Evolutionary conservation across 1,140 invertebrate genomes (phyloP).

Genomic region (Heliconius eleuchia): DNA sequence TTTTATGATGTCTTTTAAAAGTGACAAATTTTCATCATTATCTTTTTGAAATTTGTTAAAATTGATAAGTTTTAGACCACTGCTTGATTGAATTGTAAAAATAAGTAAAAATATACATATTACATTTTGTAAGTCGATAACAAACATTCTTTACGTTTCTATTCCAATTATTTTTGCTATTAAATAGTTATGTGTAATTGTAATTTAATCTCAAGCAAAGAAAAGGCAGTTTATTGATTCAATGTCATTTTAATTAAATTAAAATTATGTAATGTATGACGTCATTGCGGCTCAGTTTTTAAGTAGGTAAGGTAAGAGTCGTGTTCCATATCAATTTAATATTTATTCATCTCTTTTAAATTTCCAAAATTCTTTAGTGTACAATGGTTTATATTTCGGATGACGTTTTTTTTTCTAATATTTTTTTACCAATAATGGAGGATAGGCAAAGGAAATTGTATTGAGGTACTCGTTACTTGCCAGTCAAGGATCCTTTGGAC

Average conservation of each 20-base stretch:
- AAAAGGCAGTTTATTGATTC: neutral
- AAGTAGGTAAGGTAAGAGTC: too few species aligned
- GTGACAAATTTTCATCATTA: neutral
- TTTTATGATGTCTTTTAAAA: neutral
- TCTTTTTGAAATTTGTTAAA: neutral
- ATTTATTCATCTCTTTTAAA: too few species aligned
- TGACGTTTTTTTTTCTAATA: too few species aligned
- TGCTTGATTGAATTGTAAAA: neutral
- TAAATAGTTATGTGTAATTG: neutral
- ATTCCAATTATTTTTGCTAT: neutral
- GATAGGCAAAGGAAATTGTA: too few species aligned
- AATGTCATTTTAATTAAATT: neutral
- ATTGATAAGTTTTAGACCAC: neutral
- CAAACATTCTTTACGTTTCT: neutral
- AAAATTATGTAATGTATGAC: neutral
- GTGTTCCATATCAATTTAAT: too few species aligned
- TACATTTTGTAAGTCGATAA: neutral
- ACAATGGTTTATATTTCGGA: too few species aligned
- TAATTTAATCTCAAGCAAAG: neutral
- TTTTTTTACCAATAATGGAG: too few species aligned
- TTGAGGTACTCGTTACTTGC: too few species aligned
- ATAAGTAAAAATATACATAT: neutral
- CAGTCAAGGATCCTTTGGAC: too few species aligned
- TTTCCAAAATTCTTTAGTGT: too few species aligned
- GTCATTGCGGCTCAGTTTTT: neutral